Evolutionary conservation across 2,888 invertebrate species (phyloP).

Genomic region (Eueremaeus valkanovi): DNA sequence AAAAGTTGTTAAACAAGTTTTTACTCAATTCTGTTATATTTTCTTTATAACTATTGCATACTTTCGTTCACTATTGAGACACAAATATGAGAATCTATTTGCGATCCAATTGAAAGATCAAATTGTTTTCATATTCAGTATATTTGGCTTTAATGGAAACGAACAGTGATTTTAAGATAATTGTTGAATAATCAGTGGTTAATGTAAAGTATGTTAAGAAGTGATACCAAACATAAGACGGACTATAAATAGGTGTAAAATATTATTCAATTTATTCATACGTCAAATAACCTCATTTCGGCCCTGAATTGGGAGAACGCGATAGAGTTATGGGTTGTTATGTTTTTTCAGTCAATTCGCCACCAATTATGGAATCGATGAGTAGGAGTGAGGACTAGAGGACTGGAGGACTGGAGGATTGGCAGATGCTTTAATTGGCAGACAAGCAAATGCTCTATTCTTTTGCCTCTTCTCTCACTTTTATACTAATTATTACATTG

Average conservation of each 20-base stretch:
- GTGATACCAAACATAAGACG: neutral
- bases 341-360: neutral
- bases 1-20: conserved; percentile 3
- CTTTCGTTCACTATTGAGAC: neutral
- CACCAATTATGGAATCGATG: conserved; percentile 30
- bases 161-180: neutral
- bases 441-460: neutral
- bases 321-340: conserved; percentile 18
- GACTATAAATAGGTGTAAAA: neutral
- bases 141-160: neutral
- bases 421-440: too few species aligned
- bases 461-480: neutral
- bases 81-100: neutral
- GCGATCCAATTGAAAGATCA: neutral
- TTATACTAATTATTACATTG: neutral
- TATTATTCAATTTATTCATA: neutral
- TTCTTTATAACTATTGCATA: neutral
- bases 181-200: neutral
- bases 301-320: conserved; percentile 10
- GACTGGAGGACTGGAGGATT: too few species aligned
- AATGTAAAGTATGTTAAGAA: neutral
- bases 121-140: too few species aligned
- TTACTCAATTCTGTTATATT: neutral
- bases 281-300: conserved; percentile 34
- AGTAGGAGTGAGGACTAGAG: conserved; percentile 14